These are phyloP conservation scores for Pangasius macronema DNA, from an alignment of 2,797 vertebrate genomes.

Conservation along the genomic window DNA sequence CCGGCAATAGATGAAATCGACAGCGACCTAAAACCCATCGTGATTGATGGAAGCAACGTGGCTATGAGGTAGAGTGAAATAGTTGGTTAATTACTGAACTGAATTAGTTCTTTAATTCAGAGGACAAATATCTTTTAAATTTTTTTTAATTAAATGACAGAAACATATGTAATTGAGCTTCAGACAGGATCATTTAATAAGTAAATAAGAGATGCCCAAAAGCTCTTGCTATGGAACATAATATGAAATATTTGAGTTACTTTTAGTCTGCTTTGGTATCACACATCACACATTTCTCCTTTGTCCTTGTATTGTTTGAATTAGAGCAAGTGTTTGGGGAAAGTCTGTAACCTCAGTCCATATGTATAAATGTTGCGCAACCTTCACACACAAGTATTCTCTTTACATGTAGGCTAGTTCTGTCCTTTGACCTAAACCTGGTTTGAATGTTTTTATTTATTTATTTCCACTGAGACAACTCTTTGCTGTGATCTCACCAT, in stretches of 20 bases:
- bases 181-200: background rate
- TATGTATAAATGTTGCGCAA: background rate
- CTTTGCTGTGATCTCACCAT: background rate
- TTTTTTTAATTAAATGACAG: background rate
- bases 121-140: background rate
- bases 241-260: background rate
- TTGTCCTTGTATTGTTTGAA: background rate
- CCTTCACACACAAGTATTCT: background rate
- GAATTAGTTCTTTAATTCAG: background rate
- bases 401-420: background rate
- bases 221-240: background rate
- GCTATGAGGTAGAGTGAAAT: conserved; percentile 88
- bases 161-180: background rate
- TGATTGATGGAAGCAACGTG: conserved; percentile 97
- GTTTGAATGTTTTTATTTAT: background rate
- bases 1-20: conserved; percentile 57
- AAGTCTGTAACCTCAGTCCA: background rate
- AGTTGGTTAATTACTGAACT: background rate
- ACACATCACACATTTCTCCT: background rate
- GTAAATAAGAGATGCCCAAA: background rate
- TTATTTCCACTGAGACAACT: background rate
- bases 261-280: background rate
- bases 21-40: conserved; percentile 81
- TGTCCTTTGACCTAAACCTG: background rate
- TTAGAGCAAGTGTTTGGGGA: background rate